These are phyloP conservation scores for Vombatus ursinus DNA, from an alignment of 2,113 vertebrate genomes.

Conservation along the genomic window DNA sequence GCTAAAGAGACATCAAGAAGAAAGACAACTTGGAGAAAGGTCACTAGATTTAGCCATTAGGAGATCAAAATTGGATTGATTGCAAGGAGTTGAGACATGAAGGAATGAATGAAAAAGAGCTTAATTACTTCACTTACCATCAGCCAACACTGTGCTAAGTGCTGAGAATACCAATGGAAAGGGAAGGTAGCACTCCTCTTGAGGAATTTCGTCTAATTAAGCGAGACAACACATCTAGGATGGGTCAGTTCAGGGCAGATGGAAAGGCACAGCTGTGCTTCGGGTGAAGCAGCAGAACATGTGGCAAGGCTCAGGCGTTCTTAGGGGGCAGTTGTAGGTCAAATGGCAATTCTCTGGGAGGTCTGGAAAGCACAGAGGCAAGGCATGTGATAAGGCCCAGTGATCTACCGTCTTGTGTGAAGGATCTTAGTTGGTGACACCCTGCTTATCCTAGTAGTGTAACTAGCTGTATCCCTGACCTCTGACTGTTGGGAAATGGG, in stretches of 20 bases:
- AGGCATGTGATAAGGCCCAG: not conserved
- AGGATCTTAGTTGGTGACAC: not conserved
- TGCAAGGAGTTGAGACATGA: not conserved
- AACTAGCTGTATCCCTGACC: not conserved
- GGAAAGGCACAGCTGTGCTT: not conserved
- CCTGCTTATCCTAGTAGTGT: not conserved
- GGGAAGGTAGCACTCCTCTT: not conserved
- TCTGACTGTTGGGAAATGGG: not conserved
- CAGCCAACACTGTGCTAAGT: not conserved
- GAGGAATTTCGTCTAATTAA: not conserved
- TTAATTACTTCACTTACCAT: not conserved
- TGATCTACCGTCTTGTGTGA: not conserved
- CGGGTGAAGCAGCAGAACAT: not conserved
- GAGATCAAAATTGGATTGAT: not conserved
- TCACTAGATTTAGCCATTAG: not conserved
- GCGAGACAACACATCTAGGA: not conserved
- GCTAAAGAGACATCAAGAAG: not conserved
- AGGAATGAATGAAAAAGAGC: not conserved
- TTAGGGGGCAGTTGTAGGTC: too few relatives aligned
- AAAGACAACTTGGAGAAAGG: not conserved
- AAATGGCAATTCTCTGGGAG: too few relatives aligned
- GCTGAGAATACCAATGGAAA: not conserved
- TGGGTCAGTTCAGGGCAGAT: not conserved
- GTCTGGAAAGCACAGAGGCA: too few relatives aligned
- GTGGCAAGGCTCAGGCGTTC: not conserved